Evolutionary conservation across 2,888 invertebrate species (phyloP), one percentile per base, ranked within the genome.

Genomic region (Cheilosia grossa): DNA sequence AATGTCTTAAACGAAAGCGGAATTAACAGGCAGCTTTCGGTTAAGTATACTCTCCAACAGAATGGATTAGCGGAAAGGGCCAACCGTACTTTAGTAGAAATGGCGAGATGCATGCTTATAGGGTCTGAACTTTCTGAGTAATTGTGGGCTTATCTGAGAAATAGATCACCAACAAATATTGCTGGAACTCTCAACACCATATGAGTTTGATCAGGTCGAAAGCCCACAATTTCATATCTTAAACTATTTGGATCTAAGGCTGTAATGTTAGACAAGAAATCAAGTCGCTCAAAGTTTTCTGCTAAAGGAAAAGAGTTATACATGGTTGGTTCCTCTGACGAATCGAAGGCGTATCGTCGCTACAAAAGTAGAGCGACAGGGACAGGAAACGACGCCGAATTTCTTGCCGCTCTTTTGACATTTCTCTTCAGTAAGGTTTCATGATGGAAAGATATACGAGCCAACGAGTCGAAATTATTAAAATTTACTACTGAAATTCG

Each of bases 91-190:
- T 44, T 85, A 40, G 44, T 89, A 17, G 88, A 89, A 54, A 85
- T 86, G 63, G 89, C 89, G 4, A 77, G 89, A 19, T 79, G 88
- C 10, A 88, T 90, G 21, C 44, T 90, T 10, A 49, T 86, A 0
- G 66, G 87, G 7, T 63, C 87, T 17, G 70, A 73, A 3, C 58
- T 89, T 13, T 87, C 37, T 88, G 90, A 79, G 42, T 49, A 79
- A 30, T 69, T 87, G 19, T 88, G 88, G 54, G 64, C 51, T 17
- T 86, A 74, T 61, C 15, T 79, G 10, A n/a, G 78, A 42, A 82
- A 86, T 40, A 7, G 72, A 17, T 86, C 54, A 1, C 83, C 80
- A 19, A 81, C 73, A 56, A 82, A 67, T 17, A 24, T 37, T 4
- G 5, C 61, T 9, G 58, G 42, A 1, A 15, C 51, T 7, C 17